A percentile compares a stretch with the other conserved stretches of the same genome.
Evolutionary conservation across 1,140 invertebrate species (phyloP).

Genomic region (Pseudachorutes palmiensis): DNA sequence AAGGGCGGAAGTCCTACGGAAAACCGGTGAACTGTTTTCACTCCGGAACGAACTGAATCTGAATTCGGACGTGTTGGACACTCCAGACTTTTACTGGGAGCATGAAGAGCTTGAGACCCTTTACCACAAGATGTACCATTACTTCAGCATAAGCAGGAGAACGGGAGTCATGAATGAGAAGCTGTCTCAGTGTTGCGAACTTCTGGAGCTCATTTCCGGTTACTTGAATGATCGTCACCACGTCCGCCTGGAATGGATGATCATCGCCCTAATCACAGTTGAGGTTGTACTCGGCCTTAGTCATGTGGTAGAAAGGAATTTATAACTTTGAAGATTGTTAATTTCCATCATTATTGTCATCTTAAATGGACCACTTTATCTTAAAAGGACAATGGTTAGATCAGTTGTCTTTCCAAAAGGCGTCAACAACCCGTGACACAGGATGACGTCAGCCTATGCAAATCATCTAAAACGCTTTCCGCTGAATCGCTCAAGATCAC

Average conservation of each 20-base stretch:
- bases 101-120: conserved; percentile 73
- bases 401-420: too few species aligned
- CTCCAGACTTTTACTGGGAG: conserved; percentile 97
- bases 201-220: conserved; percentile 74
- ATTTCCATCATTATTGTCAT: too few species aligned
- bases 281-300: conserved; percentile 51
- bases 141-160: conserved; percentile 74
- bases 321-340: too few species aligned
- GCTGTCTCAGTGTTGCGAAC: conserved; percentile 80
- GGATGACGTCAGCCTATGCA: too few species aligned
- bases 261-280: conserved; percentile 87
- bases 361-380: too few species aligned
- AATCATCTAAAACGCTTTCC: too few species aligned
- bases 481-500: too few species aligned
- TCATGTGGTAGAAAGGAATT: neutral
- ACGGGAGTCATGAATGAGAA: conserved; percentile 94
- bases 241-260: conserved; percentile 88
- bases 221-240: conserved; percentile 87
- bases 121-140: conserved; percentile 67
- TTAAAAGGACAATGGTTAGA: too few species aligned
- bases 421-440: too few species aligned
- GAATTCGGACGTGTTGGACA: conserved; percentile 85
- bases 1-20: conserved; percentile 65
- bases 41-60: conserved; percentile 82
- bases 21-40: conserved; percentile 82